Base-by-base conservation (phyloP, 2,797 vertebrate species). In the Gephyroberyx darwinii region DNA sequence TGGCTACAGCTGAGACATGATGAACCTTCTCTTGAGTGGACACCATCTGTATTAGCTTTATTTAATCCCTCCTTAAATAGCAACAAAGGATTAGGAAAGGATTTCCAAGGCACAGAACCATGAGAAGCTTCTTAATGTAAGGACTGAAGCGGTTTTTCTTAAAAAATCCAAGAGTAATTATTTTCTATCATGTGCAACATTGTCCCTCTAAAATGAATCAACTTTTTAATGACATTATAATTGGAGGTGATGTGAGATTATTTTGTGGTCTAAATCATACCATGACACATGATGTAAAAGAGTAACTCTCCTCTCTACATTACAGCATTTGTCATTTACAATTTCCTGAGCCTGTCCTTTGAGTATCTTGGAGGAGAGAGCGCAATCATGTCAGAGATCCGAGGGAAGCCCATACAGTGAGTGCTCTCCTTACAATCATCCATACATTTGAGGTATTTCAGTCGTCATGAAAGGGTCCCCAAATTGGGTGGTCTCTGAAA, bases 331-430 rank as follows among this genome's bases (percentile, higher is more conserved):
- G 97, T 97, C 79, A 99, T 99, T 84, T 98, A 99, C 90, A 99
- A 97, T 86, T 99, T 99, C 90, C 92, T 99, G 88, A 99, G 96
- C 85, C 93, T 99, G 77, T 98, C 97, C 74, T 99, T 99, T 13
- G 97, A 99, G 90, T 99, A 99, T 84, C 95, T 99, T 0, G 97
- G 98, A 41, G 98, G 98, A 19, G 98, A 99, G 84, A 98, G 98
- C 20, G 95, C 94, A 43, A 99, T 99, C 93, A 98, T 99, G 98
- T 85, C 96, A 0, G 98, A 99, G 93, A 97, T 99, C 74, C 94
- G 97, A 80, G 98, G 97, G 65, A 98, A 98, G 79, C 94, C 95
- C 54, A 92, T 99, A 82, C 89, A 87, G 97, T 98, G 86, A 96
- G 97, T 92, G 13, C 56, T 26, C 59, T 59, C 26, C 1, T 59